A percentile compares a stretch with the other conserved stretches of the same genome.
phyloP scores from a whole-genome alignment of 2,113 vertebrate genomes.

The Anseranas semipalmata region DNA sequence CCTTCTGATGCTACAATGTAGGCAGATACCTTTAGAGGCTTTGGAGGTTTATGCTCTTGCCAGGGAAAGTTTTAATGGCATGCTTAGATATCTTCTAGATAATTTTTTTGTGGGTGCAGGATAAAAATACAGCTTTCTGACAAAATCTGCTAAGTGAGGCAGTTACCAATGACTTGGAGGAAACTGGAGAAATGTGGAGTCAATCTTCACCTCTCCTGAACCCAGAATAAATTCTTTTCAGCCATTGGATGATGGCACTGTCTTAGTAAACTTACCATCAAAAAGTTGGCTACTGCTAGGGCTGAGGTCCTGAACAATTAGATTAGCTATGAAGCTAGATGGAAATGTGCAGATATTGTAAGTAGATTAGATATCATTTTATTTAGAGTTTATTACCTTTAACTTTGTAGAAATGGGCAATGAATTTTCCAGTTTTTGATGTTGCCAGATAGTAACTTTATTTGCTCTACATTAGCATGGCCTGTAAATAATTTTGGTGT shows the following conservation, averaged over 20 bases:
- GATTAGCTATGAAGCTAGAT: too few species aligned
- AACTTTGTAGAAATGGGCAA: not conserved
- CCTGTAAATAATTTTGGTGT: not conserved
- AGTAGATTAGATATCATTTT: not conserved
- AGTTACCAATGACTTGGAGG: not conserved
- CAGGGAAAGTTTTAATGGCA: not conserved
- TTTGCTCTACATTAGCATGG: not conserved
- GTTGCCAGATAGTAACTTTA: not conserved
- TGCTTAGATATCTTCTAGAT: not conserved
- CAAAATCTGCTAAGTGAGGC: not conserved
- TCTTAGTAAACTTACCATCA: not conserved
- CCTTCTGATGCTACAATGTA: not conserved
- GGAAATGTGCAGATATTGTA: not conserved
- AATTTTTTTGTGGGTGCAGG: not conserved
- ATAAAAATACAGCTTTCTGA: not conserved
- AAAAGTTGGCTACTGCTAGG: not conserved
- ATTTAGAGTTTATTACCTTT: not conserved
- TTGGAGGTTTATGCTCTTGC: not conserved
- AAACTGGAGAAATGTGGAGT: not conserved
- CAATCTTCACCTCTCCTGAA: not conserved
- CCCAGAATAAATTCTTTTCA: not conserved
- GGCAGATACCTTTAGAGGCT: not conserved
- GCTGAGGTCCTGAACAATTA: too few species aligned
- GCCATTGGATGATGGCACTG: not conserved
- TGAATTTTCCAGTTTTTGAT: not conserved